These are phyloP conservation scores for Leucoraja ocellata DNA, from an alignment of 2,797 vertebrate genomes.

Conservation along the genomic window DNA sequence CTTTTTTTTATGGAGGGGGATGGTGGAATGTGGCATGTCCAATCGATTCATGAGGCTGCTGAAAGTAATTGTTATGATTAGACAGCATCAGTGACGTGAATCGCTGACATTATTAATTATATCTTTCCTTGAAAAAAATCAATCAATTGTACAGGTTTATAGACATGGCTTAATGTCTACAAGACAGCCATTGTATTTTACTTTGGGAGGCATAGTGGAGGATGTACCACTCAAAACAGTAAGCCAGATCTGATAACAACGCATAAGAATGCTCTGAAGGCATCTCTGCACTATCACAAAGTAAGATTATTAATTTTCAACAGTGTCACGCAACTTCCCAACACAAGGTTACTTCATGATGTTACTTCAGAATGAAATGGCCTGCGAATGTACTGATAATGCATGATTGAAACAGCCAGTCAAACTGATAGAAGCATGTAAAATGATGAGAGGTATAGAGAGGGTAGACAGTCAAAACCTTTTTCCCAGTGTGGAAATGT, in stretches of 20 bases:
- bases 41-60: neutral
- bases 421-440: neutral
- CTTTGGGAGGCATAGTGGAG: neutral
- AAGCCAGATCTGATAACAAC: neutral
- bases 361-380: conserved; percentile 19
- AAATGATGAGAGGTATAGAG: no score
- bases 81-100: neutral
- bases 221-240: neutral
- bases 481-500: no score
- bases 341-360: neutral
- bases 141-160: neutral
- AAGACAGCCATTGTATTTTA: neutral
- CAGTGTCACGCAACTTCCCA: neutral
- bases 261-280: no score
- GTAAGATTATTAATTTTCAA: neutral
- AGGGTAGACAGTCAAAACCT: no score
- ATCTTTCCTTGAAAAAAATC: neutral
- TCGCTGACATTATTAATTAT: neutral
- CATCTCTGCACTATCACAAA: neutral
- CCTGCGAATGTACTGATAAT: conserved; percentile 19
- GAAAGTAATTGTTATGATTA: neutral
- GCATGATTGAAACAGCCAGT: neutral
- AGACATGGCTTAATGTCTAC: neutral
- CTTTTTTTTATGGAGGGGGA: neutral
- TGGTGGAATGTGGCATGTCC: neutral